Percentiles rank a stretch among this genome's conserved stretches.
Evolutionary conservation across 2,888 invertebrate genomes (phyloP).

Genomic region (Platycnemis pennipes): DNA sequence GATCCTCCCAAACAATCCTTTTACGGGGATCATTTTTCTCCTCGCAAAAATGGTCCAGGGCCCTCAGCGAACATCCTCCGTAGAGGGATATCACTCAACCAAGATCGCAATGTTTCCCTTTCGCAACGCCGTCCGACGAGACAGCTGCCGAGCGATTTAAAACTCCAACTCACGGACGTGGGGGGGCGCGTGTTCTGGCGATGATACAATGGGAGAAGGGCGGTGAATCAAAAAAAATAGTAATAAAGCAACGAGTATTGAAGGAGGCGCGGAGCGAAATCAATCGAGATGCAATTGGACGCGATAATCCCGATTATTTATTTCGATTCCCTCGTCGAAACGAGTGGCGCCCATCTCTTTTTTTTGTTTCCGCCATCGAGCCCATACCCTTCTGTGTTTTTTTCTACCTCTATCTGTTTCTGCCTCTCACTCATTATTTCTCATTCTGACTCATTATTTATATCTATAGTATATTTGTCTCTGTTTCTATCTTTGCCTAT

Average conservation of each 20-base stretch:
- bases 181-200: not conserved
- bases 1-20: not conserved
- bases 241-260: not conserved
- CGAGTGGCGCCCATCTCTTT: not conserved
- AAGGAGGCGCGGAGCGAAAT: not conserved
- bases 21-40: not conserved
- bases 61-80: not conserved
- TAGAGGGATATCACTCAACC: not conserved
- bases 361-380: too few relatives aligned
- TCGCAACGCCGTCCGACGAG: not conserved
- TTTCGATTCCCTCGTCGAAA: slow-evolving; percentile 38
- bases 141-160: not conserved
- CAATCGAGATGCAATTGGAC: slow-evolving; percentile 44
- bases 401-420: too few relatives aligned
- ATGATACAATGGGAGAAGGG: not conserved
- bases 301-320: slow-evolving; percentile 56
- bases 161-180: not conserved
- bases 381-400: too few relatives aligned
- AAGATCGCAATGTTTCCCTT: not conserved
- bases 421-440: too few relatives aligned
- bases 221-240: not conserved
- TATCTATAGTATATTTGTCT: too few relatives aligned
- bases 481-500: too few relatives aligned
- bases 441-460: too few relatives aligned
- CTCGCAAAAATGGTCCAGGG: not conserved